Evolutionary conservation across 2,888 invertebrate genomes (phyloP).

Genomic region (Folsomia manolachei): DNA sequence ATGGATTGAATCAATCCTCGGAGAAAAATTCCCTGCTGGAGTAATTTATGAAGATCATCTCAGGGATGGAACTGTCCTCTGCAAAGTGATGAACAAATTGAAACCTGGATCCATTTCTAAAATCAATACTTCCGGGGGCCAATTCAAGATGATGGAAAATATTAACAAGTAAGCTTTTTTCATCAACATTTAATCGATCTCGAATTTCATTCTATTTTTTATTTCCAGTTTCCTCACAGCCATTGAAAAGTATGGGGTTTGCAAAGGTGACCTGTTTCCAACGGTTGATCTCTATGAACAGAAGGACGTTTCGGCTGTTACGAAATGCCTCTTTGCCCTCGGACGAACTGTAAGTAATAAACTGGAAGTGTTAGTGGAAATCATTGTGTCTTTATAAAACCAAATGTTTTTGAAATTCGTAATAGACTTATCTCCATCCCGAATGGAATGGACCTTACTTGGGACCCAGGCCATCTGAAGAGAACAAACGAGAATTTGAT

Average conservation of each 20-base stretch:
- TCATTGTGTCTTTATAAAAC: neutral
- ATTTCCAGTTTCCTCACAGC: slow-evolving; percentile 76
- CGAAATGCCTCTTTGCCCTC: slow-evolving; percentile 78
- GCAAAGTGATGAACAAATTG: slow-evolving; percentile 91
- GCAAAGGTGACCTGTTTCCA: slow-evolving; percentile 90
- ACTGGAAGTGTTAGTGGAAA: neutral
- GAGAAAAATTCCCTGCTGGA: slow-evolving; percentile 80
- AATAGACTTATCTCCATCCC: slow-evolving; percentile 75
- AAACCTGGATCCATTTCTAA: slow-evolving; percentile 82
- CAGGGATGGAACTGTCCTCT: slow-evolving; percentile 87
- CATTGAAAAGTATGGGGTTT: slow-evolving; percentile 80
- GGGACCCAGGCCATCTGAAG: slow-evolving; percentile 91
- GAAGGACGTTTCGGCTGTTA: slow-evolving; percentile 82
- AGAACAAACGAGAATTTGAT: slow-evolving; percentile 89
- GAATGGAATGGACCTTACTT: slow-evolving; percentile 83
- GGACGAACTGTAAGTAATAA: slow-evolving; percentile 69
- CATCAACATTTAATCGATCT: too few relatives aligned
- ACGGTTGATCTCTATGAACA: slow-evolving; percentile 95
- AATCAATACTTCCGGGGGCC: slow-evolving; percentile 90
- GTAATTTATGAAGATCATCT: slow-evolving; percentile 83
- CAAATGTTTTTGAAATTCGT: neutral
- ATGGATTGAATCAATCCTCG: slow-evolving; percentile 86
- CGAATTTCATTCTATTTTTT: slow-evolving; percentile 15
- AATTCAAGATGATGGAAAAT: slow-evolving; percentile 99
- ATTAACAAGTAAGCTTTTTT: slow-evolving; percentile 74